These are phyloP conservation scores for Ctenopoma multispine DNA, from an alignment of 2,797 vertebrate genomes.

Conservation along the genomic window DNA sequence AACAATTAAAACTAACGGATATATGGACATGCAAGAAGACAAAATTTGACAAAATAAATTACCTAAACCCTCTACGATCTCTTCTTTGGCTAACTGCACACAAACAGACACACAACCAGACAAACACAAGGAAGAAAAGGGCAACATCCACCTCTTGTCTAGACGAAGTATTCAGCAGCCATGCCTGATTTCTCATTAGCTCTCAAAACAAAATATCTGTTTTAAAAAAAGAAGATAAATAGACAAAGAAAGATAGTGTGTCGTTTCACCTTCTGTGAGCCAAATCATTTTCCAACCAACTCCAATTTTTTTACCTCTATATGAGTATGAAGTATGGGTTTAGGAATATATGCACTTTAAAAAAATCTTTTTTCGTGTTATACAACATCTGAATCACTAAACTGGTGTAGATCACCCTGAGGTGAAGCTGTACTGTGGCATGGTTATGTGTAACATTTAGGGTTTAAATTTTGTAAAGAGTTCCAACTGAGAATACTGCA, in stretches of 20 bases:
- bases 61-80: conserved; percentile 8
- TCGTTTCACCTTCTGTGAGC: conserved; percentile 11
- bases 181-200: conserved; percentile 36
- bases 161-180: conserved; percentile 20
- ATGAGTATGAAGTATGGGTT: background rate
- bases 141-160: conserved; percentile 47
- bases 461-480: conserved; percentile 36
- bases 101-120: conserved; percentile 42
- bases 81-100: conserved; percentile 39
- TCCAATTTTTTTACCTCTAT: conserved; percentile 14
- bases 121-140: conserved; percentile 52
- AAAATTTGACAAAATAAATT: background rate
- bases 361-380: background rate
- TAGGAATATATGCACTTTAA: no score
- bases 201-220: conserved; percentile 17
- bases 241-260: background rate
- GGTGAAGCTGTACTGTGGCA: conserved; percentile 21
- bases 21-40: background rate
- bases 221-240: conserved; percentile 3
- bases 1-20: background rate
- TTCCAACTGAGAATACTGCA: conserved; percentile 25
- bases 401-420: conserved; percentile 31
- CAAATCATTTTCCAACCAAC: conserved; percentile 30
- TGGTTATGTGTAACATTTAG: conserved; percentile 20
- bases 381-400: conserved; percentile 39